Conservation (phyloP, 2,888 invertebrate genomes). For the Sesamia inferens region DNA sequence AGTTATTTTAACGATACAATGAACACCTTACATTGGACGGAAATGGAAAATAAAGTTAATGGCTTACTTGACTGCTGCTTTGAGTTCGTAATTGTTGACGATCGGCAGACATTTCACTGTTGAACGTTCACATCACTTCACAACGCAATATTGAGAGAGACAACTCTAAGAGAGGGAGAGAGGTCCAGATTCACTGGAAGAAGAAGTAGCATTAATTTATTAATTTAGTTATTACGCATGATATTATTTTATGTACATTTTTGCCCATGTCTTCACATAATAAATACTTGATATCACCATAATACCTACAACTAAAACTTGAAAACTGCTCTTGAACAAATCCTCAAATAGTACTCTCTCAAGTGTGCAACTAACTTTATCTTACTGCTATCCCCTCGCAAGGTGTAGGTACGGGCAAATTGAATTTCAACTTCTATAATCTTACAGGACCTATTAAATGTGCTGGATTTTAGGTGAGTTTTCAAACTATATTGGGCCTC, state of each 20-base stretch:
- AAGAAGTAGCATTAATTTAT: too few relatives aligned
- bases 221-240: not conserved
- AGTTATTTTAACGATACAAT: too few relatives aligned
- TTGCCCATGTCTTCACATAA: not conserved
- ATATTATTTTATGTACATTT: not conserved
- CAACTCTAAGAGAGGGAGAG: too few relatives aligned
- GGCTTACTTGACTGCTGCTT: too few relatives aligned
- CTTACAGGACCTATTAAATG: slow-evolving; percentile 58
- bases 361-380: slow-evolving; percentile 41
- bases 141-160: too few relatives aligned
- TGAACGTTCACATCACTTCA: too few relatives aligned
- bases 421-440: slow-evolving; percentile 76
- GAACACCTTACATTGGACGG: too few relatives aligned
- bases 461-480: slow-evolving; percentile 38
- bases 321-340: slow-evolving; percentile 8
- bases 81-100: too few relatives aligned
- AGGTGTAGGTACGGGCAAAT: slow-evolving; percentile 70
- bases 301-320: slow-evolving; percentile 6
- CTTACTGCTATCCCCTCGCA: slow-evolving; percentile 43
- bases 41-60: too few relatives aligned
- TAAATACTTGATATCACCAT: not conserved
- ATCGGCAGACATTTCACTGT: too few relatives aligned
- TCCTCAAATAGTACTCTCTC: not conserved
- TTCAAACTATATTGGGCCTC: slow-evolving; percentile 19
- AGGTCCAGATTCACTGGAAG: too few relatives aligned